Percentiles rank a stretch among this genome's conserved stretches.
These are phyloP conservation scores for Theodoxus fluviatilis DNA, from an alignment of 2,888 invertebrate genomes.

Conservation along the genomic window DNA sequence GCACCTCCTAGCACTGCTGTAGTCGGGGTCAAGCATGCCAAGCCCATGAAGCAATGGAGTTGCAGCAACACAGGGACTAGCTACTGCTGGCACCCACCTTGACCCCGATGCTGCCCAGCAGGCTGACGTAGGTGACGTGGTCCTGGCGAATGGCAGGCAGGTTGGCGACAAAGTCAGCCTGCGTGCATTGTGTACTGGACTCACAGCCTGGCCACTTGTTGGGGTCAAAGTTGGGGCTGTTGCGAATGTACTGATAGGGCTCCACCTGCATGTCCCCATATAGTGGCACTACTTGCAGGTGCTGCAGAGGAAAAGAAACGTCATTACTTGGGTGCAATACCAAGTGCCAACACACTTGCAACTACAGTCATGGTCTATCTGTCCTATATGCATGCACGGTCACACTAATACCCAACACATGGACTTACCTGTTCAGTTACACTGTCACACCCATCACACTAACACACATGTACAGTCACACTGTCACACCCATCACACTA, in stretches of 20 bases:
- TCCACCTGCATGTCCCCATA: constrained; percentile 99
- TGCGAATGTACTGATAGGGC: constrained; percentile 95
- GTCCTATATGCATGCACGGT: no score
- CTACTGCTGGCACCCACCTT: constrained; percentile 68
- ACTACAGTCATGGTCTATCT: not conserved
- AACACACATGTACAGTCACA: no score
- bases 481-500: no score
- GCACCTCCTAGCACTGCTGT: no score
- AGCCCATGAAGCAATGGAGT: no score
- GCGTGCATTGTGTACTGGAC: constrained; percentile 81
- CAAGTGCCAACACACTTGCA: not conserved
- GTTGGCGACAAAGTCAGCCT: constrained; percentile 86
- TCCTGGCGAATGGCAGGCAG: constrained; percentile 90
- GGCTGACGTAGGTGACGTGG: constrained; percentile 95
- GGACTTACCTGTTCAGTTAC: no score
- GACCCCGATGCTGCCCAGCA: constrained; percentile 86
- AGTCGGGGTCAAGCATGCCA: no score
- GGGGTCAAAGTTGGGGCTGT: constrained; percentile 65
- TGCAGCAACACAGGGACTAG: no score
- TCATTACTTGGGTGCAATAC: not conserved
- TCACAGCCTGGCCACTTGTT: constrained; percentile 59
- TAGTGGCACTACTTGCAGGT: constrained; percentile 67
- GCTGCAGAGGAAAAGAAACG: constrained; percentile 40
- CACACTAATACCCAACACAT: no score
- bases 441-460: not conserved